Evolutionary conservation across 1,140 invertebrate genomes (phyloP).

Genomic region (Ceratina calcarata): DNA sequence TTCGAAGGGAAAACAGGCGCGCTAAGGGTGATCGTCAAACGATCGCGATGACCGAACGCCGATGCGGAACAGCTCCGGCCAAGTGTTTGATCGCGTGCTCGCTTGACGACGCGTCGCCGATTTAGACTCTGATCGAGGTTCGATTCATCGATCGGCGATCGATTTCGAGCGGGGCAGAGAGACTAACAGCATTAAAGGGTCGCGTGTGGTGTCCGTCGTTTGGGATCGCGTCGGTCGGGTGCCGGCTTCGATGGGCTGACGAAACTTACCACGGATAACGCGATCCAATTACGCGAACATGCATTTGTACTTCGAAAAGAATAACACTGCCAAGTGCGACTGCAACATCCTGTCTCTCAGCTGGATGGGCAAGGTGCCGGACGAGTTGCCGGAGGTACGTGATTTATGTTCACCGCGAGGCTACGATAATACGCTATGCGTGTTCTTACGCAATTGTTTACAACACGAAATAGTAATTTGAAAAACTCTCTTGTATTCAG

Average conservation of each 20-base stretch:
- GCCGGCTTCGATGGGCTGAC: conserved; percentile 56
- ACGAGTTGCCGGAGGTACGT: conserved; percentile 94
- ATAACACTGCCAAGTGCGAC: conserved; percentile 95
- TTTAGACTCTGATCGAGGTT: not conserved
- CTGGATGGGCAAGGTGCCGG: conserved; percentile 99
- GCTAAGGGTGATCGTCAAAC: too few species aligned
- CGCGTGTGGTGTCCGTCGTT: conserved; percentile 25
- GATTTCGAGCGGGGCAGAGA: not conserved
- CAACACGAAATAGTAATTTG: too few species aligned
- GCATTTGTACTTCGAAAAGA: conserved; percentile 96
- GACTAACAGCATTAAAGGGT: conserved; percentile 23
- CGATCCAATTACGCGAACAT: conserved; percentile 79
- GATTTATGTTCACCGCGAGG: not conserved
- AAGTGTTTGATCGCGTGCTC: conserved; percentile 14
- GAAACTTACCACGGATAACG: conserved; percentile 35
- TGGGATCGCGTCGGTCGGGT: conserved; percentile 24
- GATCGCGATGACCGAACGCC: not conserved
- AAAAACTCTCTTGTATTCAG: too few species aligned
- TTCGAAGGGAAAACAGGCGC: not conserved
- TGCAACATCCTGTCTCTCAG: conserved; percentile 96
- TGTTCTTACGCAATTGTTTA: too few species aligned
- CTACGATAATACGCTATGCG: too few species aligned
- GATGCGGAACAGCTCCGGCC: not conserved
- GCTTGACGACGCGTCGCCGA: conserved; percentile 28
- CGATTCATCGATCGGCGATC: conserved; percentile 55